A percentile compares a stretch with the other conserved stretches of the same genome.
Evolutionary conservation across 2,888 invertebrate species (phyloP).

Genomic region (Pyralis farinalis): DNA sequence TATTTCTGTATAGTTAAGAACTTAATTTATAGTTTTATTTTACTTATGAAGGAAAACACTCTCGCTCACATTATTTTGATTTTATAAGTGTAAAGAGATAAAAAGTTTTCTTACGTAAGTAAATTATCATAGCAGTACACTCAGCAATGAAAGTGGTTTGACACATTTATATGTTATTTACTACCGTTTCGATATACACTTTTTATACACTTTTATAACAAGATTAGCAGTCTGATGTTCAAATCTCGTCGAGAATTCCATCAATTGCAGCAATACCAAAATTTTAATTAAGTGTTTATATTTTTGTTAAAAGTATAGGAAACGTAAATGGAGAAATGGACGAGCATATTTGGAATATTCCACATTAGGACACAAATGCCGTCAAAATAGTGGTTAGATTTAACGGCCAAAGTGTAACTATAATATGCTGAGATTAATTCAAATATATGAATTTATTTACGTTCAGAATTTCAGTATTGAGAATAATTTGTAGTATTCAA

Average conservation of each 20-base stretch:
- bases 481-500: too few species aligned
- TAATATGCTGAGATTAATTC: neutral
- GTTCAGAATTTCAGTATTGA: too few species aligned
- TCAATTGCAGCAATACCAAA: neutral
- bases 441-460: too few species aligned
- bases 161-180: neutral
- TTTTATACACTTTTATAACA: neutral
- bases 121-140: constrained; percentile 1
- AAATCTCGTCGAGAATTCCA: neutral
- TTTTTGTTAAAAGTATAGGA: constrained; percentile 8
- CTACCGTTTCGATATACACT: too few species aligned
- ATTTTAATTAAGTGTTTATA: constrained; percentile 4
- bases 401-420: constrained; percentile 2
- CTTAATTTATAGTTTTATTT: too few species aligned
- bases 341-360: constrained; percentile 6
- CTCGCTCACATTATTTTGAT: neutral
- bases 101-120: neutral
- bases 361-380: constrained; percentile 3
- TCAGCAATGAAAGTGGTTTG: constrained; percentile 5
- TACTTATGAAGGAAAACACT: neutral
- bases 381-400: constrained; percentile 4
- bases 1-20: too few species aligned
- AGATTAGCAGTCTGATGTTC: neutral
- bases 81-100: neutral
- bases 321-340: constrained; percentile 8